Evolutionary conservation across 2,888 invertebrate species (phyloP), one percentile per base, ranked within the genome.

Genomic region (Cataglyphis livida): DNA sequence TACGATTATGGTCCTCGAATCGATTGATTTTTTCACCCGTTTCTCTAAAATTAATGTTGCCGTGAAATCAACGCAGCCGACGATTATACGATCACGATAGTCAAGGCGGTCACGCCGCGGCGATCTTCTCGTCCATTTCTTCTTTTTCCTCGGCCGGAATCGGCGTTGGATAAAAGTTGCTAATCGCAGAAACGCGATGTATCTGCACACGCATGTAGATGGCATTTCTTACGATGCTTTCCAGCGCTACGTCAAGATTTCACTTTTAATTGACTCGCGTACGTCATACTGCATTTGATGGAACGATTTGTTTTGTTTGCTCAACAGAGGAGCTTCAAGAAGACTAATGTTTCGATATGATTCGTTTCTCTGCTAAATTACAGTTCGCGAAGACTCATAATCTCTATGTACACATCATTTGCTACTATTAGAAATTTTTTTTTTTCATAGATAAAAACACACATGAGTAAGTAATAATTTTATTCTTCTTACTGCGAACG

Each of bases 231-330:
- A 25, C 35, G 25, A 35, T 71, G 73, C 86, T 90, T 84, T 88
- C 86, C 64, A 85, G 84, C 86, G 83, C 81, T 73, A 81, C 18
- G 70, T 1, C 32, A 48, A 51, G 51, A 85, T 88, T 91, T 89
- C 90, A 88, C 84, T 87, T 66, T 82, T 89, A 88, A 90, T 86
- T 87, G 61, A 75, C 38, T 64, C 44, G 12, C 7, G 3, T n/a
- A n/a, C 21, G 51, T 51, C 18, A 51, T 32, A 32, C 15, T 25
- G 41, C 32, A 21, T 48, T 21, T n/a, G 9, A 64, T 7, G 38
- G 21, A n/a, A 10, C n/a, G 21, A 64, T 64, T 64, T 64, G 62
- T 3, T 59, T 3, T 59, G 15, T 3, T 35, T 21, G 12, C 25
- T 38, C 10, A 57, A 57, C 15, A 28, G 28, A 28, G 28, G 51